Conservation (phyloP, 2,888 invertebrate genomes). For the Polydrusus cervinus region DNA sequence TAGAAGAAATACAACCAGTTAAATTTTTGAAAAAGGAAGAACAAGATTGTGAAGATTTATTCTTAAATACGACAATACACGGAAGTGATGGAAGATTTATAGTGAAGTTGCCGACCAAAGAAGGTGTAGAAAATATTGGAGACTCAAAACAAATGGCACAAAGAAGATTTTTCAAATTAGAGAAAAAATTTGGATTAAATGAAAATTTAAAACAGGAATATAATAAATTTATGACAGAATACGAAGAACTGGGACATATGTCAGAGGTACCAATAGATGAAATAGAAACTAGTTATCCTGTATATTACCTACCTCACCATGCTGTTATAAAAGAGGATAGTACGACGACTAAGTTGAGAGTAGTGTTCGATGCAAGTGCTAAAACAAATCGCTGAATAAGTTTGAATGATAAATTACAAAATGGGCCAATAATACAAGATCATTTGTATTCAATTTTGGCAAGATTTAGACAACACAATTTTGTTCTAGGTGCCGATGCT, state of each 20-base stretch:
- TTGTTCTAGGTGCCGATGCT: slow-evolving; percentile 57
- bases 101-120: slow-evolving; percentile 27
- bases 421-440: slow-evolving; percentile 56
- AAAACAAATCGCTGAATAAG: slow-evolving; percentile 51
- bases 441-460: slow-evolving; percentile 57
- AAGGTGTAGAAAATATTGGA: slow-evolving; percentile 22
- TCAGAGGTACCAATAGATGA: slow-evolving; percentile 6
- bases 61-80: slow-evolving; percentile 11
- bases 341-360: slow-evolving; percentile 59
- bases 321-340: slow-evolving; percentile 56
- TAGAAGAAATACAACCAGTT: slow-evolving; percentile 29
- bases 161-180: slow-evolving; percentile 35
- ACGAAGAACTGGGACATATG: slow-evolving; percentile 50
- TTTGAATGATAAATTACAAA: slow-evolving; percentile 55
- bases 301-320: slow-evolving; percentile 59
- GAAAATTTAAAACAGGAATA: slow-evolving; percentile 36
- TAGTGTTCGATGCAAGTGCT: slow-evolving; percentile 59
- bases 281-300: slow-evolving; percentile 1
- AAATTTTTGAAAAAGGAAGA: slow-evolving; percentile 21
- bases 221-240: slow-evolving; percentile 54
- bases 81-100: slow-evolving; percentile 33
- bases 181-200: slow-evolving; percentile 23
- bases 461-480: slow-evolving; percentile 55
- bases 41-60: too few species aligned
- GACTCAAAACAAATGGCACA: slow-evolving; percentile 19